These are phyloP conservation scores for Zelostemma sp. DNA, from an alignment of 1,140 invertebrate genomes.

Conservation along the genomic window DNA sequence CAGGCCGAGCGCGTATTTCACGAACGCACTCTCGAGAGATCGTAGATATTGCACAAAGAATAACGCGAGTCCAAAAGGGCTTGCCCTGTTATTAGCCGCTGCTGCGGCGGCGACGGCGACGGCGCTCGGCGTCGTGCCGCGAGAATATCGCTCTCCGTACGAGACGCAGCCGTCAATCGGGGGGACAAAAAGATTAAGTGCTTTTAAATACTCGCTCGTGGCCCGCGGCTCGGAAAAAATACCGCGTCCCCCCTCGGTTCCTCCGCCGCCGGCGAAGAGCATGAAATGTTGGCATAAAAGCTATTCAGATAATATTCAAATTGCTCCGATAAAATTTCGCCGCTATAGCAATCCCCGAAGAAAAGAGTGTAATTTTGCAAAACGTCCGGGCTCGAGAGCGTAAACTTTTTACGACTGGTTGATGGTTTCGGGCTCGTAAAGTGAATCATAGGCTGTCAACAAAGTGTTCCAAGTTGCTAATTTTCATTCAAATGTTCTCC, in stretches of 20 bases:
- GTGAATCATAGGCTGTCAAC: no score
- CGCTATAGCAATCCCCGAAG: no score
- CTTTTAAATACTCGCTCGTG: not conserved
- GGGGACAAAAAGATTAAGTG: not conserved
- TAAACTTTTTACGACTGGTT: no score
- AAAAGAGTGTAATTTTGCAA: no score
- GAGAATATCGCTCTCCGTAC: slow-evolving; percentile 1
- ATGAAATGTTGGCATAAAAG: no score
- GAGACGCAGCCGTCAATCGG: not conserved
- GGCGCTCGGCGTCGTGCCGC: slow-evolving; percentile 15
- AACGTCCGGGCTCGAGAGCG: no score
- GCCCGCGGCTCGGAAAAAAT: not conserved
- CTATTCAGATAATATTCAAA: no score
- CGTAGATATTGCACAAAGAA: slow-evolving; percentile 44
- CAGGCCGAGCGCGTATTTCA: slow-evolving; percentile 27
- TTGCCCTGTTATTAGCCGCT: slow-evolving; percentile 34
- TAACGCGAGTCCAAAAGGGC: slow-evolving; percentile 30
- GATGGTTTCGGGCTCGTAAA: no score
- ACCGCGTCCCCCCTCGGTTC: not conserved
- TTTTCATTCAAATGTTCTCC: no score
- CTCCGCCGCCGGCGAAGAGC: not conserved
- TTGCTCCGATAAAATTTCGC: no score
- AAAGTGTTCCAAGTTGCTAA: no score
- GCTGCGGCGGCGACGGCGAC: slow-evolving; percentile 4
- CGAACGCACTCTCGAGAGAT: slow-evolving; percentile 30